Evolutionary conservation across 2,113 vertebrate genomes (phyloP), one percentile per base, ranked within the genome.

Genomic region (Grus americana): DNA sequence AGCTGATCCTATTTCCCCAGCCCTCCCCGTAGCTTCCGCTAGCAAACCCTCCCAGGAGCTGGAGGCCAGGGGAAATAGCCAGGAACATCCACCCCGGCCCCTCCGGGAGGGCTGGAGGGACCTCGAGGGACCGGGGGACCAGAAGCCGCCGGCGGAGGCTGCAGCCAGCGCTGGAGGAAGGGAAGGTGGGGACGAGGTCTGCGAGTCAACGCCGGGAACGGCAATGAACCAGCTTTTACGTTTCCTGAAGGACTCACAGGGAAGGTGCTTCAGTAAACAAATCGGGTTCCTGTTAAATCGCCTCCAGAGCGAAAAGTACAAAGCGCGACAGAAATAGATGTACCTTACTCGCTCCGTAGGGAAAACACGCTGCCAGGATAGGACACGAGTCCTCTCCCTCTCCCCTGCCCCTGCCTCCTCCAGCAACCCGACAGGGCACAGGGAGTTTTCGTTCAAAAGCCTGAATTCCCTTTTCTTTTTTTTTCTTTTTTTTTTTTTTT

Each of bases 201-300:
- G 76, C 42, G 30, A 96, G 82, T 66, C 95, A 92, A 80, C 5
- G 83, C 80, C 26, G n/a, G 58, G 30, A 93, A 87, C 47, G 94
- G 97, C 96, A 97, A 95, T 74, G 97, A 96, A 97, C 97, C 95
- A 94, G 97, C 96, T 98, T 98, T 96, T 89, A 96, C 90, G 88
- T 97, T 97, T 98, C 96, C 97, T 98, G 98, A 96, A 98, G 98
- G 98, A 98, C 98, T 99, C 98, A 92, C 98, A 96, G 98, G 98
- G 96, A 98, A 98, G 98, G 98, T 98, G 98, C 98, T 98, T 98
- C 97, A 98, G 98, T 98, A 99, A 99, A 99, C 96, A 98, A 97
- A 97, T 38, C 50, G 19, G 63, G 95, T 90, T 98, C 89, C 95
- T 92, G 81, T 71, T 95, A 96, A 97, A 97, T 82, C 49, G 82